Conservation (phyloP, 2,888 invertebrate species). For the Tetragonisca angustula region DNA sequence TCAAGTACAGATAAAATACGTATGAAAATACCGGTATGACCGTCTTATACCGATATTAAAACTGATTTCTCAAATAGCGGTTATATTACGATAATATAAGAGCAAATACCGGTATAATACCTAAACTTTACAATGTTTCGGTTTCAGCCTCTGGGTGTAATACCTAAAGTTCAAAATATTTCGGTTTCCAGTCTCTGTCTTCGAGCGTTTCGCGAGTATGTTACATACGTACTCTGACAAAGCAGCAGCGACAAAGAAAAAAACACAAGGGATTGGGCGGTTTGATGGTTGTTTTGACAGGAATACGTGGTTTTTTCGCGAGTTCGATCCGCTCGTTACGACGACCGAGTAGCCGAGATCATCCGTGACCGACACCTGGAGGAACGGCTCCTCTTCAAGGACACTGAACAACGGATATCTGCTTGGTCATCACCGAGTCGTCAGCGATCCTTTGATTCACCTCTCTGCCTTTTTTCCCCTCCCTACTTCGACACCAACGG, state of each 20-base stretch:
- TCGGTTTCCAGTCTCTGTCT: too few relatives aligned
- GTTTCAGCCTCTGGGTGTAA: too few relatives aligned
- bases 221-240: neutral
- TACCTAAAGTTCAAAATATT: too few relatives aligned
- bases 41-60: too few relatives aligned
- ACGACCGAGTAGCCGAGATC: constrained; percentile 76
- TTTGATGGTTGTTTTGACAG: constrained; percentile 78
- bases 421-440: constrained; percentile 77
- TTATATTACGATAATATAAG: too few relatives aligned
- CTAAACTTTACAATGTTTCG: too few relatives aligned
- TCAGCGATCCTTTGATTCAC: constrained; percentile 59
- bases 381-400: constrained; percentile 76
- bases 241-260: neutral
- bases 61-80: too few relatives aligned
- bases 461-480: constrained; percentile 11
- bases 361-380: constrained; percentile 82
- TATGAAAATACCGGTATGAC: too few relatives aligned
- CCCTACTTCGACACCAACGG: constrained; percentile 16
- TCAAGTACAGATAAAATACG: too few relatives aligned
- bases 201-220: neutral
- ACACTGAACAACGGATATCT: constrained; percentile 75
- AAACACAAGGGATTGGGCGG: constrained; percentile 5
- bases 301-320: constrained; percentile 79
- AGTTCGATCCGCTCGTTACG: constrained; percentile 82
- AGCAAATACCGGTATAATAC: too few relatives aligned